Evolutionary conservation across 53 echinoderm and acorn worm genomes (phyloP).

Genomic region (Patiria pectinifera): DNA sequence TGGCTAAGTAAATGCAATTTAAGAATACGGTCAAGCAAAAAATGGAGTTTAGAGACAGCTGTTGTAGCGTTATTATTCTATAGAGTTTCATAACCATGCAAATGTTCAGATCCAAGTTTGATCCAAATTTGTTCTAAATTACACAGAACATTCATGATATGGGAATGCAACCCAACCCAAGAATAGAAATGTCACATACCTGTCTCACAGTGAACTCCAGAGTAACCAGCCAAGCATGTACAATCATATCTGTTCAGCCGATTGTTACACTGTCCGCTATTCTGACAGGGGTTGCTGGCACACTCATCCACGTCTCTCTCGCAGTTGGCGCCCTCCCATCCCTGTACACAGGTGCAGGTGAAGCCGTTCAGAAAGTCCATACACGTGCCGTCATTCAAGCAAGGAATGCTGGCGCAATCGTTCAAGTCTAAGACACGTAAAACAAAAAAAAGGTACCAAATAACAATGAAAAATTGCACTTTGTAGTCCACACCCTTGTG

Average conservation of each 20-base stretch:
- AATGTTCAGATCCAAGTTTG: no score
- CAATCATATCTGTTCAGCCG: conserved; percentile 57
- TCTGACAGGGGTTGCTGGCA: conserved; percentile 69
- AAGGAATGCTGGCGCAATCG: conserved; percentile 68
- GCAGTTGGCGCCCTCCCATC: conserved; percentile 67
- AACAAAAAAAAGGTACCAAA: background rate
- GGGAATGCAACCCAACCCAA: no score
- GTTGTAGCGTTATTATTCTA: no score
- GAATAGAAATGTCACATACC: conserved; percentile 47
- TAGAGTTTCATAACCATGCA: no score
- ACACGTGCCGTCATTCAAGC: conserved; percentile 67
- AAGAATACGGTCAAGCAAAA: no score
- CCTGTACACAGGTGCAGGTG: conserved; percentile 62
- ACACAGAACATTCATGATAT: no score
- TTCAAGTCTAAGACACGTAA: conserved; percentile 41
- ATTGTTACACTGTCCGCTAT: conserved; percentile 71
- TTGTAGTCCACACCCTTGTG: no score
- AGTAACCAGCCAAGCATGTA: conserved; percentile 71
- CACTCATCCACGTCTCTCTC: conserved; percentile 72
- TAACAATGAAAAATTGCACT: no score
- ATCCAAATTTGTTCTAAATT: no score
- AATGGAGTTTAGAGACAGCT: no score
- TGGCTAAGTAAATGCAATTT: no score
- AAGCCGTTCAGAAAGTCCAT: conserved; percentile 45
- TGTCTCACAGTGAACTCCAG: conserved; percentile 75